A percentile compares a stretch with the other conserved stretches of the same genome.
These are phyloP conservation scores for Squalus acanthias DNA, from an alignment of 2,797 vertebrate genomes.

Conservation along the genomic window DNA sequence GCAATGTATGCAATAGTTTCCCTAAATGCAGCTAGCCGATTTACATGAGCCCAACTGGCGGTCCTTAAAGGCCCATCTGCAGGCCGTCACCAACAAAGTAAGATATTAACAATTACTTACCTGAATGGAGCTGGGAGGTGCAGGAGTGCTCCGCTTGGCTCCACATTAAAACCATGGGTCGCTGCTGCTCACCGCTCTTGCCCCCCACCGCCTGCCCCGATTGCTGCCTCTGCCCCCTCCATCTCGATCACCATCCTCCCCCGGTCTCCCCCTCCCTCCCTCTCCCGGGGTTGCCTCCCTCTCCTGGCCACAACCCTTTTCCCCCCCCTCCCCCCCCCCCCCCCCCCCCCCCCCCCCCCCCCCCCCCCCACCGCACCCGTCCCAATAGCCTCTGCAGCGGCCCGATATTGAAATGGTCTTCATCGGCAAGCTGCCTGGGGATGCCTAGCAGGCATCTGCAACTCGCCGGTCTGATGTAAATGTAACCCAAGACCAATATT, in stretches of 20 bases:
- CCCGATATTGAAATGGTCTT: neutral
- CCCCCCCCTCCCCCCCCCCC: neutral
- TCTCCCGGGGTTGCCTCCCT: neutral
- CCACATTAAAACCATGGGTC: neutral
- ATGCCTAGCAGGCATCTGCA: no score
- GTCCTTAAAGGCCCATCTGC: no score
- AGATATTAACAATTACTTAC: neutral
- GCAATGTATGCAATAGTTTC: neutral
- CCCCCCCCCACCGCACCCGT: no score
- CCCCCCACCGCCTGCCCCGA: no score
- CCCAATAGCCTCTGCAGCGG: no score
- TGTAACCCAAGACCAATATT: neutral
- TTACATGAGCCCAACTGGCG: no score
- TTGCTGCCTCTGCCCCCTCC: no score
- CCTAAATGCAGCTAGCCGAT: neutral
- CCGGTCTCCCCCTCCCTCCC: neutral
- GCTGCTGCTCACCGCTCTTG: neutral
- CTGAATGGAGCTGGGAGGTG: neutral
- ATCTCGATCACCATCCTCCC: no score
- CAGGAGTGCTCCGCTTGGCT: neutral
- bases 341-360: no score
- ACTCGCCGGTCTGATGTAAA: neutral
- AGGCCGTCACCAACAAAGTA: neutral
- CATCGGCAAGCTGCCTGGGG: neutral
- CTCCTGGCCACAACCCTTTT: neutral